Evolutionary conservation across 2,113 vertebrate genomes (phyloP).

Genomic region (Epinephelus cyanopodus): DNA sequence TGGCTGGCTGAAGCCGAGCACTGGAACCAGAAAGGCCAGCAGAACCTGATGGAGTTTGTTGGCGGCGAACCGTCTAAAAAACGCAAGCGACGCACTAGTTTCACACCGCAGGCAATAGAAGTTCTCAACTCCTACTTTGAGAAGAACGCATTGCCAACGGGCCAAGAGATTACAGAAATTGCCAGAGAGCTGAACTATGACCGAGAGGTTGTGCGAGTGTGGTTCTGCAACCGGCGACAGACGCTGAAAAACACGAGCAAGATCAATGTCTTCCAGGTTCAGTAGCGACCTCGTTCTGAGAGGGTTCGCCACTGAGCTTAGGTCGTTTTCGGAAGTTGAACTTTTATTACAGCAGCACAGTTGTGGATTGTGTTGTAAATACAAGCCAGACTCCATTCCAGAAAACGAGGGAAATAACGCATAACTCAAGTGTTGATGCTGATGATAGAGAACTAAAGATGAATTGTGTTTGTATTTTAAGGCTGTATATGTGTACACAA

Average conservation of each 20-base stretch:
- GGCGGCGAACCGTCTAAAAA: slow-evolving; percentile 97
- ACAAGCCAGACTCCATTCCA: background rate
- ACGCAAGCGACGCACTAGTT: slow-evolving; percentile 94
- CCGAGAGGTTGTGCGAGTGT: slow-evolving; percentile 95
- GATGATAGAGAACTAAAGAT: slow-evolving; percentile 36
- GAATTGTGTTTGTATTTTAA: slow-evolving; percentile 45
- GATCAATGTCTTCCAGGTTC: slow-evolving; percentile 94
- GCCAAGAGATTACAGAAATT: slow-evolving; percentile 97
- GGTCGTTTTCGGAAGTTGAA: slow-evolving; percentile 23
- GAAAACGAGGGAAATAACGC: slow-evolving; percentile 44
- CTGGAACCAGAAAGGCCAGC: slow-evolving; percentile 96
- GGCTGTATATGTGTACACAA: slow-evolving; percentile 47
- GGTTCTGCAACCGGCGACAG: slow-evolving; percentile 99
- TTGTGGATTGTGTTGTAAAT: slow-evolving; percentile 41
- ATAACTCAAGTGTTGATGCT: slow-evolving; percentile 4
- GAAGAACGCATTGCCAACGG: slow-evolving; percentile 94
- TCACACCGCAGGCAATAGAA: slow-evolving; percentile 96
- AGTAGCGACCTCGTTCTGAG: slow-evolving; percentile 69
- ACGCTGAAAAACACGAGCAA: slow-evolving; percentile 98
- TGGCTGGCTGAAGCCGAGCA: slow-evolving; percentile 96
- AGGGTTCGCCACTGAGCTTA: background rate
- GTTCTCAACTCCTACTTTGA: slow-evolving; percentile 97
- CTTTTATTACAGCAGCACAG: slow-evolving; percentile 38
- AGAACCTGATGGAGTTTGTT: slow-evolving; percentile 98
- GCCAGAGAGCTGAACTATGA: slow-evolving; percentile 98